phyloP scores from a whole-genome alignment of 2,113 vertebrate species.

The Colossoma macropomum region DNA sequence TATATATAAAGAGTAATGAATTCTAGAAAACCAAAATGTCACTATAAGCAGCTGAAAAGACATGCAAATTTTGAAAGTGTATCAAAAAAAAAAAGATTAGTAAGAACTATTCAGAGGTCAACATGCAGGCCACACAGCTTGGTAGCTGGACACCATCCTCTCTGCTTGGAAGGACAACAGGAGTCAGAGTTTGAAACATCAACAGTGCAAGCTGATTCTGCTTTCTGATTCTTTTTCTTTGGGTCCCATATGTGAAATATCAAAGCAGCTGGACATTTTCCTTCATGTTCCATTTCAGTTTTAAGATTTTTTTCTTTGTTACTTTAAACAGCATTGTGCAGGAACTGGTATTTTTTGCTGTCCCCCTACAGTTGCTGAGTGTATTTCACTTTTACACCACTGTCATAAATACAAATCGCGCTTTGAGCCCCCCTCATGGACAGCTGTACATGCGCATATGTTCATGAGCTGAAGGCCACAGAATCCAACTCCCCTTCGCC shows the following conservation, averaged over 20 bases:
- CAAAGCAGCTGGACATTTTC: conserved; percentile 60
- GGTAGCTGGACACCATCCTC: conserved; percentile 68
- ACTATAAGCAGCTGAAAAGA: neutral
- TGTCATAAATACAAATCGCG: no score
- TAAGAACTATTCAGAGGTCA: conserved; percentile 44
- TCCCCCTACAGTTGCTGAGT: no score
- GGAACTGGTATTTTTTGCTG: no score
- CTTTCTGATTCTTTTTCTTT: conserved; percentile 56
- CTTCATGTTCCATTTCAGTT: conserved; percentile 7
- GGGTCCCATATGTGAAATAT: conserved; percentile 67
- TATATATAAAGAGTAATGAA: no score
- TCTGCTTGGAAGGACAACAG: conserved; percentile 77
- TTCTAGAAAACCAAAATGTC: no score
- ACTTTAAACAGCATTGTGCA: neutral
- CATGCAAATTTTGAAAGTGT: neutral
- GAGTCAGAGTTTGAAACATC: conserved; percentile 76
- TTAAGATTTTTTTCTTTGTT: neutral
- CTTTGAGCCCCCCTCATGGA: no score
- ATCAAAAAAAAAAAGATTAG: conserved; percentile 8
- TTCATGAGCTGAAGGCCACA: no score
- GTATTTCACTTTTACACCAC: no score
- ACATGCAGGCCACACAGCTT: conserved; percentile 56
- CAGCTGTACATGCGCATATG: no score
- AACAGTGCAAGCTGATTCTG: conserved; percentile 77
- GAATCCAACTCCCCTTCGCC: no score